Evolutionary conservation across 2,797 vertebrate species (phyloP), one percentile per base, ranked within the genome.

Genomic region (Pogonophryne albipinna): DNA sequence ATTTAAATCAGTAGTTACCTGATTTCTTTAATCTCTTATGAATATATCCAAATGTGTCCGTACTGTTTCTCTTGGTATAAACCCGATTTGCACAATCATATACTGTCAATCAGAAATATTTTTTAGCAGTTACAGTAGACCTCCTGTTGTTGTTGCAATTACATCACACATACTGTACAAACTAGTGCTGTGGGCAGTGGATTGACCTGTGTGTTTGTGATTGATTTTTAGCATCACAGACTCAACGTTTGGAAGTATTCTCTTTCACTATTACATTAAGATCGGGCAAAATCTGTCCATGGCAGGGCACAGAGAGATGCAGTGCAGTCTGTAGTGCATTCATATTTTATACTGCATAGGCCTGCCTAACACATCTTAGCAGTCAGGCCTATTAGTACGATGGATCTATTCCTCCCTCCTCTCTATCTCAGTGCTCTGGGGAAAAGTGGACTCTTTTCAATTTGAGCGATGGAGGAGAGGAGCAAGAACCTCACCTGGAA

Each of bases 331-430:
- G 76, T 73, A 73, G 46, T 53, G 61, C 89, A 92, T 93, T 88
- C 85, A 93, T 93, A 90, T 92, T 93, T 92, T 87, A 92, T 91
- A 89, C 34, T 49, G 78, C 86, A 87, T 84, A 81, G 80, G 81
- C 90, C 87, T 88, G 85, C 83, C 85, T 83, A 88, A 88, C 88
- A 88, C 89, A 85, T 90, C 83, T 82, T 70, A 82, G 74, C 80
- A 87, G 89, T 76, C 83, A 85, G 79, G 74, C 82, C 85, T 90
- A 90, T 93, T 89, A 91, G 86, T 2, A 71, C 83, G 84, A 89
- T 90, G 82, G 73, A 89, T 87, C 87, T 88, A 72, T 76, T 85
- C 76, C 79, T 69, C 84, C 82, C 34, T 9, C 34, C 34, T 38
- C 34, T 76, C 79, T 76, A 63, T 76, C 71, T 81, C 68, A 61